Evolutionary conservation across 2,113 vertebrate species (phyloP), one percentile per base, ranked within the genome.

Genomic region (Numida meleagris): DNA sequence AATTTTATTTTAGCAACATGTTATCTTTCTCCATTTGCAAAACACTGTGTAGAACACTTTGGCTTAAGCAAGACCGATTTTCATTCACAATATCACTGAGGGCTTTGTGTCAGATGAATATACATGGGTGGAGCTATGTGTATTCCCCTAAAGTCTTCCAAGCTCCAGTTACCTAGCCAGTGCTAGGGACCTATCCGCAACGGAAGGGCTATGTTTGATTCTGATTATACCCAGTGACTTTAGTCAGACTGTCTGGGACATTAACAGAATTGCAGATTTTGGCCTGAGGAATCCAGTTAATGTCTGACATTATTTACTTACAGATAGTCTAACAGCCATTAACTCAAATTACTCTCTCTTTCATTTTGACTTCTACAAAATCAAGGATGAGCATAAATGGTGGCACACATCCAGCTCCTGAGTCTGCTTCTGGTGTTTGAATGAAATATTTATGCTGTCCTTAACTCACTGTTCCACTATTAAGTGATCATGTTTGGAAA

Each of bases 261-360:
- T 73, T 38, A 82, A 45, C 16, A 82, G 53, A 76, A 76, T 36
- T 89, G 36, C 31, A 89, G n/a, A 90, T 78, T 90, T 88, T 87
- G 62, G 70, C 66, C 89, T 86, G 53, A 38, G 78, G 78, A 90
- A 27, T 4, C 13, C 38, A n/a, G 42, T 19, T 87, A 70, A 89
- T 45, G 36, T 58, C 81, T 92, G 51, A 89, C n/a, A 61, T 86
- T 87, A 76, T 89, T 96, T 94, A 66, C 73, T 63, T 57, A 67
- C n/a, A 36, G 15, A 27, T 48, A 70, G n/a, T 76, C 36, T 72
- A 82, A 87, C 36, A 89, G 18, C 27, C 27, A 62, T 89, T 85
- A 80, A 62, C 48, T 79, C 67, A 68, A 74, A 92, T 82, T 82
- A 61, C 51, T 72, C 57, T 89, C 14, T 21, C 27, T 40, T 24